Conservation (phyloP, 2,113 vertebrate genomes). For the Tychaedon coryphoeus region DNA sequence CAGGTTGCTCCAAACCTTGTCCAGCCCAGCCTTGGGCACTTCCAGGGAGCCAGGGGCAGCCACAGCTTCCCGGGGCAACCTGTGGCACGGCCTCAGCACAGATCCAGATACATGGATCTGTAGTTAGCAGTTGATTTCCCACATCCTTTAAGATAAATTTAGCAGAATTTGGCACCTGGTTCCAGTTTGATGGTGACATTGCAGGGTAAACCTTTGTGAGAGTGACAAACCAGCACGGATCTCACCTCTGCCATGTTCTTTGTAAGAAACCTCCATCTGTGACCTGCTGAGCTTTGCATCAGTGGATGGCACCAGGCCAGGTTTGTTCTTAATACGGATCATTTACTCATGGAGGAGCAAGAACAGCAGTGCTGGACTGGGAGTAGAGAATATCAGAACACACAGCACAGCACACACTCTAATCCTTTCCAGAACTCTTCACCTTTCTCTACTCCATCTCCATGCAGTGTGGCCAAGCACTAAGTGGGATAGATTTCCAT, state of each 20-base stretch:
- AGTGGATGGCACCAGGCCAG: neutral
- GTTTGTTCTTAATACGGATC: neutral
- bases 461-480: neutral
- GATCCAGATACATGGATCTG: slow-evolving; percentile 27
- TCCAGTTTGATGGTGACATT: slow-evolving; percentile 77
- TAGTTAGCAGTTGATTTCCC: slow-evolving; percentile 74
- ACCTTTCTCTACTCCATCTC: neutral
- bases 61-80: neutral
- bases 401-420: neutral
- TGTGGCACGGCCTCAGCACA: neutral
- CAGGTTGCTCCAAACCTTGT: neutral
- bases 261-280: rapidly evolving
- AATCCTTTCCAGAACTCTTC: neutral
- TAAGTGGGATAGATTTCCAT: neutral
- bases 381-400: neutral
- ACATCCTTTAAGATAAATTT: slow-evolving; percentile 75
- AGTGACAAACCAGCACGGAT: neutral
- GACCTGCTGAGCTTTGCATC: neutral
- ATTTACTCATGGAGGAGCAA: neutral
- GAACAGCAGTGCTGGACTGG: neutral
- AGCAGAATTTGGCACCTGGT: slow-evolving; percentile 76
- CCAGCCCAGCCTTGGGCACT: neutral
- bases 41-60: neutral
- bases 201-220: neutral
- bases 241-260: rapidly evolving